Percentiles rank a stretch among this genome's conserved stretches.
phyloP scores from a whole-genome alignment of 1,140 invertebrate species.

The Diplogasteroides magnus region DNA sequence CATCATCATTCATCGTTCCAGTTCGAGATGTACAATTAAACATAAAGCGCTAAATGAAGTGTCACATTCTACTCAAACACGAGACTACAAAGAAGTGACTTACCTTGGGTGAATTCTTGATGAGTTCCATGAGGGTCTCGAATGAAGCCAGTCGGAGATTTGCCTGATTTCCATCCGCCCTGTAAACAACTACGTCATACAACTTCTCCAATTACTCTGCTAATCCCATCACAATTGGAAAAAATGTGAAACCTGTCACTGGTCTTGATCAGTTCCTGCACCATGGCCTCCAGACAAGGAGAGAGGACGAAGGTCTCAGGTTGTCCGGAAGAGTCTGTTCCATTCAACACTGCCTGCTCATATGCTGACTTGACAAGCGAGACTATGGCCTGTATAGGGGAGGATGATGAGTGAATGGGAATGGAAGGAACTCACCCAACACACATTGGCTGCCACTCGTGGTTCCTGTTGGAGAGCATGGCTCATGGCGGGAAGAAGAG shows the following conservation, averaged over 20 bases:
- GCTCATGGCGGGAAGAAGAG: slow-evolving; percentile 79
- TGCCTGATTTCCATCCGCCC: slow-evolving; percentile 64
- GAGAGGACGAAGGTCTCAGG: slow-evolving; percentile 90
- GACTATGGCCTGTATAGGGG: slow-evolving; percentile 71
- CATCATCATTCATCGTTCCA: too few species aligned
- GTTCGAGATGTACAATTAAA: too few species aligned
- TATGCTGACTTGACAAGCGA: slow-evolving; percentile 94
- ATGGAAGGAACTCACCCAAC: slow-evolving; percentile 67
- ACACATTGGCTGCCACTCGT: slow-evolving; percentile 94
- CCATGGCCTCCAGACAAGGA: slow-evolving; percentile 84
- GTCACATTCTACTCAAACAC: too few species aligned
- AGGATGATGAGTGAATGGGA: background rate
- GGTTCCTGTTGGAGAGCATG: slow-evolving; percentile 81
- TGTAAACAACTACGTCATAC: too few species aligned
- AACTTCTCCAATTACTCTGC: too few species aligned
- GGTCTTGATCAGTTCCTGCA: slow-evolving; percentile 81
- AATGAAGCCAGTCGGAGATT: slow-evolving; percentile 94
- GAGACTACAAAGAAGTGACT: background rate
- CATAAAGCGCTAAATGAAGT: too few species aligned
- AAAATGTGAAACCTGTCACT: slow-evolving; percentile 88
- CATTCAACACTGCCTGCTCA: slow-evolving; percentile 65
- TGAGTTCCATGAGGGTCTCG: slow-evolving; percentile 97
- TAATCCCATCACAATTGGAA: too few species aligned
- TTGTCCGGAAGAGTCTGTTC: slow-evolving; percentile 63
- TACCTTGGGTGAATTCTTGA: slow-evolving; percentile 87